Conservation (phyloP, 2,113 vertebrate genomes). For the Triplophysa rosa region DNA sequence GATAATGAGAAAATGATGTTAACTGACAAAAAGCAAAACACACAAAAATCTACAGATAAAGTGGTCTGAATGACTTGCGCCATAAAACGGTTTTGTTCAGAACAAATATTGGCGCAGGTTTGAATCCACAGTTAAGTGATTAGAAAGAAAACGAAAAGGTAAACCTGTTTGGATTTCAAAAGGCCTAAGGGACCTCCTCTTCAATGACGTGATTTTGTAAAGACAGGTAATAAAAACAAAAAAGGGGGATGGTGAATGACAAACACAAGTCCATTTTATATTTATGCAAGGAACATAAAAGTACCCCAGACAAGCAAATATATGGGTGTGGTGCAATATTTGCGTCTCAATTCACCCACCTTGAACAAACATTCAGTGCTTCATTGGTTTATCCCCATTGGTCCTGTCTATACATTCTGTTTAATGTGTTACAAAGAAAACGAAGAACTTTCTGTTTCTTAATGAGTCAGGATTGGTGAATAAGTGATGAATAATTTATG, state of each 20-base stretch:
- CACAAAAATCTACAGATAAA: neutral
- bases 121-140: constrained; percentile 2
- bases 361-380: constrained; percentile 72
- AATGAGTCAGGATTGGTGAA: neutral
- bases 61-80: too few species aligned
- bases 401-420: constrained; percentile 53
- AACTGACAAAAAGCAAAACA: neutral
- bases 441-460: constrained; percentile 20
- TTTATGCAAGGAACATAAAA: constrained; percentile 60
- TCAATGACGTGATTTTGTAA: constrained; percentile 21
- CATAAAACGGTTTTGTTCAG: neutral
- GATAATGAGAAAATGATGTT: constrained; percentile 9
- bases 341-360: constrained; percentile 72
- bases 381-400: constrained; percentile 58
- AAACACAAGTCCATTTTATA: constrained; percentile 43
- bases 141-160: neutral
- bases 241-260: constrained; percentile 15
- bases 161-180: neutral
- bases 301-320: constrained; percentile 65
- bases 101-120: constrained; percentile 15
- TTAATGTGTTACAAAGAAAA: constrained; percentile 45
- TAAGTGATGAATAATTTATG: neutral
- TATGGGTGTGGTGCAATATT: constrained; percentile 73
- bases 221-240: constrained; percentile 24
- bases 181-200: constrained; percentile 1